These are phyloP conservation scores for Spialia ferax DNA, from an alignment of 2,888 invertebrate species.

Conservation along the genomic window DNA sequence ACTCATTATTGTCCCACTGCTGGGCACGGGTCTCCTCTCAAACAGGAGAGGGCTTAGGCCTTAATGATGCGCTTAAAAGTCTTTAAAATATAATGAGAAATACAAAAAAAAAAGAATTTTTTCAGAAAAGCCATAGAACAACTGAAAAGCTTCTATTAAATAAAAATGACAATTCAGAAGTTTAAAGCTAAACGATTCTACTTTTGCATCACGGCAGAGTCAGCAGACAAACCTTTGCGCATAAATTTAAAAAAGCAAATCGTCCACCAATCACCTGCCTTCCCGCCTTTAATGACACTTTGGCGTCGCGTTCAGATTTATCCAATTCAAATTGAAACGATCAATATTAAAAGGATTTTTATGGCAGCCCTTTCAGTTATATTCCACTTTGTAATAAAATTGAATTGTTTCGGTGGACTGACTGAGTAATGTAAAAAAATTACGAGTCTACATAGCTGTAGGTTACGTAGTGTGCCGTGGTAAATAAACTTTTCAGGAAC, in stretches of 20 bases:
- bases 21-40: too few species aligned
- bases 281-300: slow-evolving; percentile 46
- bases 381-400: slow-evolving; percentile 21
- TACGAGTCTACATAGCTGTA: too few species aligned
- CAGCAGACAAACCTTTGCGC: slow-evolving; percentile 20
- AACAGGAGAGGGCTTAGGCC: too few species aligned
- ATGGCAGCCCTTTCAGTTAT: slow-evolving; percentile 27
- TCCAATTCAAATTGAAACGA: slow-evolving; percentile 43
- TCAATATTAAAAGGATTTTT: slow-evolving; percentile 42
- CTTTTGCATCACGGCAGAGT: background rate
- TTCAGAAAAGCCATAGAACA: background rate
- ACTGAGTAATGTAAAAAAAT: background rate
- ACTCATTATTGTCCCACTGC: too few species aligned
- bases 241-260: slow-evolving; percentile 38
- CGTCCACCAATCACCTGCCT: slow-evolving; percentile 39
- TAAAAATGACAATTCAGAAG: background rate
- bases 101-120: too few species aligned
- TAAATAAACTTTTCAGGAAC: too few species aligned
- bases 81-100: too few species aligned
- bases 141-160: background rate
- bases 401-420: background rate
- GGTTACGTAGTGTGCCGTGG: too few species aligned
- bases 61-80: too few species aligned
- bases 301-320: slow-evolving; percentile 41
- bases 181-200: background rate